Base-by-base conservation (phyloP, 2,113 vertebrate species). In the Athene noctua region DNA sequence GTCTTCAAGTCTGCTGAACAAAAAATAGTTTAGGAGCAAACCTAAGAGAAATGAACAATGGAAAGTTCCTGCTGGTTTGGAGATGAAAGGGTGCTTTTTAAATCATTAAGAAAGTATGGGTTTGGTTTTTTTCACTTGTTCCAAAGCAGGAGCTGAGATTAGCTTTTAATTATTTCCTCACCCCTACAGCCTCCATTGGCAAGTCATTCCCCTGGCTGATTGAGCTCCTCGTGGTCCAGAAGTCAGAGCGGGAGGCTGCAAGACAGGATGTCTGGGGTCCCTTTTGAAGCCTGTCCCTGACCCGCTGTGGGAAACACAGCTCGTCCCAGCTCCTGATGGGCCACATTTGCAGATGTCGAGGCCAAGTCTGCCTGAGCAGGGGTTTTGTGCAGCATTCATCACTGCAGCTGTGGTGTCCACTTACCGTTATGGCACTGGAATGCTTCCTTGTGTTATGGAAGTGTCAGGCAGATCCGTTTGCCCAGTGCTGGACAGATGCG, bases 401-500 rank as follows among this genome's bases (percentile, higher is more conserved):
- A 62, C 67, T 30, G 66, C 80, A 68, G 72, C 67, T 70, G 66
- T 52, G 75, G 59, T 84, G 93, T 73, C 49, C 85, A 82, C 85
- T 86, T 51, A 67, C 84, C 90, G 14, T 58, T 54, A 13, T 3
- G 46, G 55, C 83, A 67, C n/a, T 62, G 23, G n/a, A 84, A 78
- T 17, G 38, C 40, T 85, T 80, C 59, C 57, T 73, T 11, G 30
- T 74, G 80, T 90, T 86, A 22, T 22, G 25, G 47, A 92, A 77
- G 72, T 81, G 94, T 86, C 88, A 81, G 72, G 72, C 90, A 92
- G 83, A 79, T 93, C 67, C 84, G 91, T 92, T 97, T 96, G 80
- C 92, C 95, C 44, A 93, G 88, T 0, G 1, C 88, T 67, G 86
- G 68, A 93, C 63, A 92, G 86, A 80, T 74, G 82, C 3, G 27